Conservation (phyloP, 2,797 vertebrate genomes). For the Euphonia xanthogaster region DNA sequence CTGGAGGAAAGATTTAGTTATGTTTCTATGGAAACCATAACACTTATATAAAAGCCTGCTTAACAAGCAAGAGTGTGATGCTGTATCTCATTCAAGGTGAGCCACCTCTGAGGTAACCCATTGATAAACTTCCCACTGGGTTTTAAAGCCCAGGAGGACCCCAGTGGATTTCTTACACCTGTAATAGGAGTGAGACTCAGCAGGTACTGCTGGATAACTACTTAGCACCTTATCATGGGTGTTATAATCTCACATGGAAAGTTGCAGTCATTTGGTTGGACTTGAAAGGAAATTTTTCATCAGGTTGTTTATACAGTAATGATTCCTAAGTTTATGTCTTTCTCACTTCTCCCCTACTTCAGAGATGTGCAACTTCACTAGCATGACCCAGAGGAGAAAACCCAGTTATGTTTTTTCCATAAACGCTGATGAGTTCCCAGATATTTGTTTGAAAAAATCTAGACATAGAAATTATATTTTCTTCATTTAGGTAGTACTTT, state of each 20-base stretch:
- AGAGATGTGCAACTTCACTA: neutral
- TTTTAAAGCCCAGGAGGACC: constrained; percentile 27
- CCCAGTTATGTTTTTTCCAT: neutral
- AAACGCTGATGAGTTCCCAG: neutral
- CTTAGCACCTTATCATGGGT: neutral
- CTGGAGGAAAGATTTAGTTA: constrained; percentile 70
- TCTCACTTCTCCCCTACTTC: neutral
- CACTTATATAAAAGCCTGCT: constrained; percentile 63
- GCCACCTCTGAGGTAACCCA: constrained; percentile 43
- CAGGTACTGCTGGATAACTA: neutral
- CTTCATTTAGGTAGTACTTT: neutral
- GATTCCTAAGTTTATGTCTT: neutral
- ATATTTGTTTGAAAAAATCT: neutral
- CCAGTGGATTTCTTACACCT: constrained; percentile 3
- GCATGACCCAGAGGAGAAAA: neutral
- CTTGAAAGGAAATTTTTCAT: neutral
- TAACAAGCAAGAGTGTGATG: constrained; percentile 66
- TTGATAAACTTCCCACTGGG: constrained; percentile 51
- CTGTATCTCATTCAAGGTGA: constrained; percentile 68
- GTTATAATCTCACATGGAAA: neutral
- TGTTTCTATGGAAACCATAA: constrained; percentile 77
- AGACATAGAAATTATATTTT: neutral
- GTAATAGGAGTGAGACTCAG: constrained; percentile 4
- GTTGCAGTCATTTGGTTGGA: neutral
- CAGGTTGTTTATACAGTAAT: neutral